These are phyloP conservation scores for Eulimnadia texana DNA, from an alignment of 1,140 invertebrate species.

Conservation along the genomic window DNA sequence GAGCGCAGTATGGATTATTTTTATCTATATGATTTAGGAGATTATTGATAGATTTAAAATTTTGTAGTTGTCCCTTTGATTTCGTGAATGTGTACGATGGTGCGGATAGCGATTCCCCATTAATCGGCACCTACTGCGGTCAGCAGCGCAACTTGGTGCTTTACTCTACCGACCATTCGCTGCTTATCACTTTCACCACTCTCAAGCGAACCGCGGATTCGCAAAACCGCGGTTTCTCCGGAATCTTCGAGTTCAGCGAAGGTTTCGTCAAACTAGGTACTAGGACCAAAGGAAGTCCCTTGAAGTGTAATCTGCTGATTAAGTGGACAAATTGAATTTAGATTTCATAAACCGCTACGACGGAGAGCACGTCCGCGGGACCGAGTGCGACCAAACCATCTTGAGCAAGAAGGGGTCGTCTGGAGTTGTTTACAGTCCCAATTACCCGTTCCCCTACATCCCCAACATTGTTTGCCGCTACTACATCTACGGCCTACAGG, in stretches of 20 bases:
- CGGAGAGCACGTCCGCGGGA: conserved; percentile 82
- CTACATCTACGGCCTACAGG: conserved; percentile 94
- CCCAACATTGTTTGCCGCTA: conserved; percentile 90
- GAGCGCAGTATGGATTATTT: conserved; percentile 76
- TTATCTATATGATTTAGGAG: background rate
- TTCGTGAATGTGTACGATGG: conserved; percentile 95
- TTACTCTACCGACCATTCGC: conserved; percentile 76
- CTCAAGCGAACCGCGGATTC: conserved; percentile 74
- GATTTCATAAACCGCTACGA: conserved; percentile 87
- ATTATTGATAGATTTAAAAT: conserved; percentile 12
- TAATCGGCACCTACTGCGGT: conserved; percentile 95
- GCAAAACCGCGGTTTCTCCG: conserved; percentile 88
- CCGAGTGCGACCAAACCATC: conserved; percentile 94
- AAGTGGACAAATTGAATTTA: conserved; percentile 25
- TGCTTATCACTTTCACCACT: conserved; percentile 80
- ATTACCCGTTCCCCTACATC: conserved; percentile 87
- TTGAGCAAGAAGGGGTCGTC: conserved; percentile 80
- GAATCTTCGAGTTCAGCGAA: conserved; percentile 89
- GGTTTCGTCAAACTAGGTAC: conserved; percentile 89
- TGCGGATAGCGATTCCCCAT: conserved; percentile 58
- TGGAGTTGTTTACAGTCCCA: conserved; percentile 83
- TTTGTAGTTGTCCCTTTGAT: conserved; percentile 90
- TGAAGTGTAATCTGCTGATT: background rate
- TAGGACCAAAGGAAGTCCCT: conserved; percentile 19
- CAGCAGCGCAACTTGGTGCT: conserved; percentile 89